These are phyloP conservation scores for Chaetogeoica ovagalla DNA, from an alignment of 2,888 invertebrate genomes.

Conservation along the genomic window DNA sequence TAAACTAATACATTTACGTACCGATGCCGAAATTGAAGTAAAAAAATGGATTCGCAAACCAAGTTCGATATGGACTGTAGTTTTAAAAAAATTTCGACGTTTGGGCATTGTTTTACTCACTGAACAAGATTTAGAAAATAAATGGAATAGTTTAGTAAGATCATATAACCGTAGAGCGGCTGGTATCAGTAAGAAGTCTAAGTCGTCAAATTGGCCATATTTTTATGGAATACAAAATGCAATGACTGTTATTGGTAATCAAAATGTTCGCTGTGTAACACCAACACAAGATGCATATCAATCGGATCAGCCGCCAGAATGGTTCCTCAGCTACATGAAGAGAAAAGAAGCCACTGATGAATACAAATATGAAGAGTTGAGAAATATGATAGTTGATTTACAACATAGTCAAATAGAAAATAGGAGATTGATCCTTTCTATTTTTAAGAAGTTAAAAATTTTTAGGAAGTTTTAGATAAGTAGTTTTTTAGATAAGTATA, in stretches of 20 bases:
- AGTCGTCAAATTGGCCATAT: constrained; percentile 33
- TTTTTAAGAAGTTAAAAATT: constrained; percentile 44
- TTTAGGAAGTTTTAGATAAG: constrained; percentile 47
- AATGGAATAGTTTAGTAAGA: constrained; percentile 54
- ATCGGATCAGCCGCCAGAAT: constrained; percentile 47
- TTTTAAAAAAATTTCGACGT: constrained; percentile 51
- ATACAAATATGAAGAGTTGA: constrained; percentile 38
- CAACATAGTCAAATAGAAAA: constrained; percentile 47
- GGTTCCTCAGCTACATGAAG: constrained; percentile 42
- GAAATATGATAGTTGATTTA: constrained; percentile 33
- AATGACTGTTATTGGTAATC: constrained; percentile 25
- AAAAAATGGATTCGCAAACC: constrained; percentile 51
- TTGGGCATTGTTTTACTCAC: constrained; percentile 46
- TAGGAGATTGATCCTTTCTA: constrained; percentile 39
- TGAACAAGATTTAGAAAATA: constrained; percentile 54
- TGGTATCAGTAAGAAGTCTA: constrained; percentile 40
- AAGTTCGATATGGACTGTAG: constrained; percentile 48
- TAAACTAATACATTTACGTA: constrained; percentile 40
- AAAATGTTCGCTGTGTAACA: constrained; percentile 14
- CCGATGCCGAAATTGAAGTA: constrained; percentile 46
- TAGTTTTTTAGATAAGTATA: constrained; percentile 16
- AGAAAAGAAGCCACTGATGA: constrained; percentile 45
- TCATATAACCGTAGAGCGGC: constrained; percentile 43
- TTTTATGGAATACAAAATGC: constrained; percentile 34
- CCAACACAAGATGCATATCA: neutral